A percentile compares a stretch with the other conserved stretches of the same genome.
Conservation (phyloP, 2,888 invertebrate species). For the Meiosimyza decipiens region DNA sequence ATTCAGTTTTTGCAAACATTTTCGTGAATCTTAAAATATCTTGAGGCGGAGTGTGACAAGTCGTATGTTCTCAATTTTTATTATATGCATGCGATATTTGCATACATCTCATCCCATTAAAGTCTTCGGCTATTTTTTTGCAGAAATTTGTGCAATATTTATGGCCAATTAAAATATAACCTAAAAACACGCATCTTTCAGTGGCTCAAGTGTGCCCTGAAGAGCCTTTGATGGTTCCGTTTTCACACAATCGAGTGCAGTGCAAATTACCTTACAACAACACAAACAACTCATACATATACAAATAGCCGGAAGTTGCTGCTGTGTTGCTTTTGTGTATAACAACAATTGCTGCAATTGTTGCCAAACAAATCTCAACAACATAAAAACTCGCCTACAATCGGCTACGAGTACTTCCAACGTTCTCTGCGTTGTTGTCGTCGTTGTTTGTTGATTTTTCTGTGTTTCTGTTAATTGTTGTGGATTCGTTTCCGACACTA, state of each 20-base stretch:
- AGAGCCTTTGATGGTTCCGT: conserved; percentile 51
- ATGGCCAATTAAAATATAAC: conserved; percentile 66
- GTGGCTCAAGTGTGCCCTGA: conserved; percentile 42
- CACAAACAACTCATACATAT: not conserved
- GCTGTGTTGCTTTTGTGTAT: conserved; percentile 6
- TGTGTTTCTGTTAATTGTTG: conserved; percentile 64
- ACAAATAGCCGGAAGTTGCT: conserved; percentile 32
- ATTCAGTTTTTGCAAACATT: no score
- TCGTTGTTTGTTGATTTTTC: conserved; percentile 61
- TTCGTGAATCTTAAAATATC: no score
- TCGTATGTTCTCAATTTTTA: no score
- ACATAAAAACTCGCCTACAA: conserved; percentile 5
- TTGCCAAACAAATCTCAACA: conserved; percentile 24
- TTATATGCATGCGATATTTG: no score
- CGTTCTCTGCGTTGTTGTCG: conserved; percentile 9
- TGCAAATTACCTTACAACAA: not conserved
- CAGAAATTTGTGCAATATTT: conserved; percentile 30
- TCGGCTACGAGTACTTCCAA: not conserved
- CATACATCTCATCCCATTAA: not conserved
- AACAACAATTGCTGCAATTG: conserved; percentile 9
- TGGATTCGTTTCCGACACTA: conserved; percentile 67
- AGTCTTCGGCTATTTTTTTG: not conserved
- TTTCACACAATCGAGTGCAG: conserved; percentile 38
- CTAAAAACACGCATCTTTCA: conserved; percentile 58
- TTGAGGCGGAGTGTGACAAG: no score